Evolutionary conservation across 2,888 invertebrate genomes (phyloP).

Genomic region (Microchrysa polita): DNA sequence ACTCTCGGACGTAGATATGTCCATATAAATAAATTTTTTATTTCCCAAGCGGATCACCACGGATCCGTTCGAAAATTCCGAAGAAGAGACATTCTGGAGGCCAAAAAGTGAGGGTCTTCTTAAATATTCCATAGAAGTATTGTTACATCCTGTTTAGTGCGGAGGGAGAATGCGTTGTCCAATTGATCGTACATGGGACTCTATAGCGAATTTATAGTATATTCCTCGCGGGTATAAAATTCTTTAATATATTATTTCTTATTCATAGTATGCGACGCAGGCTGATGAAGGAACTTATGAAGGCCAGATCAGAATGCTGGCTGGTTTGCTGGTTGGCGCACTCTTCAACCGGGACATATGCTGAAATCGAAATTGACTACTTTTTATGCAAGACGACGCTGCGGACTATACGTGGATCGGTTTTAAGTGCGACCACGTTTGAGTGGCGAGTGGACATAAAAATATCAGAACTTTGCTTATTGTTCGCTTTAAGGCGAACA

Average conservation of each 20-base stretch:
- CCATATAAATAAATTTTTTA: neutral
- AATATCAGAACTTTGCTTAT: neutral
- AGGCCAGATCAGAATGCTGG: neutral
- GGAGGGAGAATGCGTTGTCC: slow-evolving; percentile 28
- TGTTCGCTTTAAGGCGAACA: no score
- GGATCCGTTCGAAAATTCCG: neutral
- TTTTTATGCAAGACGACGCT: slow-evolving; percentile 33
- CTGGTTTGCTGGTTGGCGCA: no score
- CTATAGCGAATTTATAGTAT: neutral
- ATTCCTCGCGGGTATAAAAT: slow-evolving; percentile 29
- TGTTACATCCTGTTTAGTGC: slow-evolving; percentile 31
- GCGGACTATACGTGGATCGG: slow-evolving; percentile 3
- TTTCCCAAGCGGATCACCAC: no score
- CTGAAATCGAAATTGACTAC: slow-evolving; percentile 40
- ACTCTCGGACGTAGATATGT: neutral
- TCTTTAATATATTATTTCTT: slow-evolving; percentile 28
- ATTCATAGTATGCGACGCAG: neutral
- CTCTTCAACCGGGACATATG: slow-evolving; percentile 19
- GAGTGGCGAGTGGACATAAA: no score
- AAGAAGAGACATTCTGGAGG: slow-evolving; percentile 35
- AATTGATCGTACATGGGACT: no score
- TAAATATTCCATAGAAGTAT: slow-evolving; percentile 37
- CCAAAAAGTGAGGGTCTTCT: slow-evolving; percentile 34
- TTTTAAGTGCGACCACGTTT: neutral
- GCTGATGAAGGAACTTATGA: neutral